A percentile compares a stretch with the other conserved stretches of the same genome.
phyloP scores from a whole-genome alignment of 1,140 invertebrate genomes.

The Drosophila tristis region DNA sequence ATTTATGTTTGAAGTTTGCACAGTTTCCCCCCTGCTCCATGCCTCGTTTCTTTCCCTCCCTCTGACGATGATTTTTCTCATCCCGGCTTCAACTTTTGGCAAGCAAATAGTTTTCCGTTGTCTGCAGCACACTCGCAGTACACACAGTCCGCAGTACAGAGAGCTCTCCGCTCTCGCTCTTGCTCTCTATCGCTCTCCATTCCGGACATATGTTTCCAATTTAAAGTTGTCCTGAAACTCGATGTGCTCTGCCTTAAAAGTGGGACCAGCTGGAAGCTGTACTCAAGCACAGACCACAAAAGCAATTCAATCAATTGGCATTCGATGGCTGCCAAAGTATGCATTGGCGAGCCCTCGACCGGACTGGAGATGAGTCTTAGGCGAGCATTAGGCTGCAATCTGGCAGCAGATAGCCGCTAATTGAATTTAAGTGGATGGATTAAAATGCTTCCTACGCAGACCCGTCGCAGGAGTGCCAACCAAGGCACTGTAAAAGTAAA shows the following conservation, averaged over 20 bases:
- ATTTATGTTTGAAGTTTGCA: constrained; percentile 71
- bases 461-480: no score
- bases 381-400: constrained; percentile 20
- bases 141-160: no score
- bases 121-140: no score
- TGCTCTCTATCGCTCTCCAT: background rate
- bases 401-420: constrained; percentile 32
- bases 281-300: no score
- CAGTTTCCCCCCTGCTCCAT: background rate
- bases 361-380: no score
- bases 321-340: no score
- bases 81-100: constrained; percentile 57
- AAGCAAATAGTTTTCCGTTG: constrained; percentile 70
- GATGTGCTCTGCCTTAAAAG: background rate
- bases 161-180: no score
- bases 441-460: constrained; percentile 27
- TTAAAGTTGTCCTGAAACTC: constrained; percentile 66
- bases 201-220: constrained; percentile 75
- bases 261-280: no score
- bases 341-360: no score
- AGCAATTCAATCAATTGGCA: no score
- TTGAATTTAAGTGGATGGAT: constrained; percentile 47
- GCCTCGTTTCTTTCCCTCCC: background rate
- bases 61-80: constrained; percentile 66
- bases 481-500: constrained; percentile 29